These are phyloP conservation scores for Trichechus manatus DNA, from an alignment of 2,113 vertebrate genomes.

Conservation along the genomic window DNA sequence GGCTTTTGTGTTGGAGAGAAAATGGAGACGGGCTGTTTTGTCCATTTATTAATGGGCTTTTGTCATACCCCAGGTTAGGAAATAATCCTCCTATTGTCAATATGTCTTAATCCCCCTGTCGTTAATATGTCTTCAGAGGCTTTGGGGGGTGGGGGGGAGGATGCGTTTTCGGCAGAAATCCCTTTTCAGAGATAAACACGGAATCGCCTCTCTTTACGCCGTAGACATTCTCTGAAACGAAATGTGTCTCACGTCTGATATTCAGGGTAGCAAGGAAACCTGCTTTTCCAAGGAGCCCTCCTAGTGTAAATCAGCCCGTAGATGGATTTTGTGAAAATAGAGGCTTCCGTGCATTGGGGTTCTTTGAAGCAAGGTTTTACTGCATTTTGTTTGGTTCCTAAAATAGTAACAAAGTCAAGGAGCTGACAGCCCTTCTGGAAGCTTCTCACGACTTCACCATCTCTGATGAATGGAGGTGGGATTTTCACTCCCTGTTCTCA, in stretches of 20 bases:
- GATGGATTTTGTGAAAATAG: not conserved
- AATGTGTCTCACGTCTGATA: rapidly evolving
- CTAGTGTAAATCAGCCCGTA: not conserved
- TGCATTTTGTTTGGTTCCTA: constrained; percentile 21
- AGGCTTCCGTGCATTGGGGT: not conserved
- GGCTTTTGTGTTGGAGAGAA: not conserved
- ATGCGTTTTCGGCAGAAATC: not conserved
- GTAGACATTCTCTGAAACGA: not conserved
- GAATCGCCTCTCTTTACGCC: not conserved
- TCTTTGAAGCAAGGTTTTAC: constrained; percentile 36
- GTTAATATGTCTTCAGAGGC: not conserved
- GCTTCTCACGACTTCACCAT: not conserved
- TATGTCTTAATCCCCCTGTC: not conserved
- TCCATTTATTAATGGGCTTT: not conserved
- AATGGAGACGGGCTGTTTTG: not conserved
- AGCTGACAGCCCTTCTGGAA: not conserved
- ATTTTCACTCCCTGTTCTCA: not conserved
- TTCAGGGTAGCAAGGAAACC: not conserved
- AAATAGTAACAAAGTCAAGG: constrained; percentile 33
- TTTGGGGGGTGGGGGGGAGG: not conserved
- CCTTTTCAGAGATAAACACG: not conserved
- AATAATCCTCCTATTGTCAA: not conserved
- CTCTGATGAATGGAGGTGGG: not conserved
- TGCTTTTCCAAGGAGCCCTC: not conserved
- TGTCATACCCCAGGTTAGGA: constrained; percentile 46